Percentiles rank a stretch among this genome's conserved stretches.
These are phyloP conservation scores for Erethizon dorsatum DNA, from an alignment of 2,797 vertebrate species.

Conservation along the genomic window DNA sequence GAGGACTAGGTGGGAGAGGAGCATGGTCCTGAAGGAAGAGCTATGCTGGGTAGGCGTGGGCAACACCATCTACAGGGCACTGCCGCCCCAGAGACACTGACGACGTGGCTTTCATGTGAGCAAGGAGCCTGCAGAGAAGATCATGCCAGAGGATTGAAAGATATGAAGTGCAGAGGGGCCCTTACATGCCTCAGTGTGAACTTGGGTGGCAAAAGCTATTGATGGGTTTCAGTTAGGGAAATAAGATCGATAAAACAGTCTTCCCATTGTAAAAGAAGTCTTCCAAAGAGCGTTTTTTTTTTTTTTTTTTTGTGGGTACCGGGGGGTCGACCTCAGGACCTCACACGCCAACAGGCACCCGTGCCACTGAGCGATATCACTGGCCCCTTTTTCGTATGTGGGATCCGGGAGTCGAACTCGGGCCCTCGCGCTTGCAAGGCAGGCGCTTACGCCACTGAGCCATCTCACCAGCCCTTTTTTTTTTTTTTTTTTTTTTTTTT, in stretches of 20 bases:
- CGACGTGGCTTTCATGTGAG: rapidly evolving
- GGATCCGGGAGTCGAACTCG: too few relatives aligned
- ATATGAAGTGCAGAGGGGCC: neutral
- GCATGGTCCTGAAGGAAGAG: neutral
- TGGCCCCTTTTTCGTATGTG: too few relatives aligned
- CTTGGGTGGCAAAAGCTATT: neutral
- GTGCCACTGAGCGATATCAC: too few relatives aligned
- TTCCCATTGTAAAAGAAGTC: neutral
- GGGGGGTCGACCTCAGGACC: too few relatives aligned
- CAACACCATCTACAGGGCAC: neutral
- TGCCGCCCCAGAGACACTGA: neutral
- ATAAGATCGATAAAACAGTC: too few relatives aligned
- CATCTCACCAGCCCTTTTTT: too few relatives aligned
- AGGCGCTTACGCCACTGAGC: too few relatives aligned
- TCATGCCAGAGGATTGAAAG: neutral
- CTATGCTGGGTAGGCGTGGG: too few relatives aligned
- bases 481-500: neutral
- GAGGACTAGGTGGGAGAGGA: neutral
- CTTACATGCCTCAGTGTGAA: neutral
- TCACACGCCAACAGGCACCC: too few relatives aligned
- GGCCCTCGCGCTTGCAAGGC: too few relatives aligned
- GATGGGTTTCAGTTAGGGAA: neutral
- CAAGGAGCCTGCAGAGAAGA: neutral
- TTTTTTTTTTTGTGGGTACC: too few relatives aligned
- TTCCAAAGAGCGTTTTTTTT: neutral